Evolutionary conservation across 2,797 vertebrate genomes (phyloP), one percentile per base, ranked within the genome.

Genomic region (Enteromius thamalakanensis): DNA sequence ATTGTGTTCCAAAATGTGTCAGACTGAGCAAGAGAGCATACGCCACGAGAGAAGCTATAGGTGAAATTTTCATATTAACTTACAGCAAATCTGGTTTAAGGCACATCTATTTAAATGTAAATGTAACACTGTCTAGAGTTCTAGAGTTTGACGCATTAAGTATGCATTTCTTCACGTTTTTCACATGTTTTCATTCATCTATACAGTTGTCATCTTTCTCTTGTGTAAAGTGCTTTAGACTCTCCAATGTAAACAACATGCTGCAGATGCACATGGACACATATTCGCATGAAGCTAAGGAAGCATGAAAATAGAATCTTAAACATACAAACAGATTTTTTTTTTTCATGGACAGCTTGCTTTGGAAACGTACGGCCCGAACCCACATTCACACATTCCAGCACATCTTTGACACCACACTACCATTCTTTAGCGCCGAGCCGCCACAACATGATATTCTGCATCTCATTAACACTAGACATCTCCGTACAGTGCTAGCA

Each of bases 401-500:
- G 58, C 37, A 37, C 76, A 80, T 81, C 55, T 34, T 65, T 51
- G 76, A 82, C 84, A 71, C 55, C 77, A 71, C 6, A 9, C 45
- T n/a, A 53, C 49, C 74, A 79, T 80, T 60, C 70, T 42, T 80
- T 75, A 82, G 49, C 49, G 40, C 71, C 3, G 49, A 76, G 80
- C 26, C 72, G 14, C 75, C 29, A 70, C 49, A 12, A 62, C 76
- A 79, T 51, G 69, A 83, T 68, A 80, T 79, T 75, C 65, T 82
- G 53, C 72, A 64, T 80, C 15, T 32, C 58, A 80, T 67, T 81
- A 86, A 47, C 17, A 40, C 55, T 53, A 68, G 77, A 67, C 53
- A 19, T 84, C 85, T 78, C 62, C 64, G 51, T 67, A 64, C 11
- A 37, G n/a, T 76, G 74, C 83, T 68, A 85, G 81, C 49, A 70